Percentiles rank a stretch among this genome's conserved stretches.
phyloP scores from a whole-genome alignment of 2,888 invertebrate species.

The Smittia aterrima region DNA sequence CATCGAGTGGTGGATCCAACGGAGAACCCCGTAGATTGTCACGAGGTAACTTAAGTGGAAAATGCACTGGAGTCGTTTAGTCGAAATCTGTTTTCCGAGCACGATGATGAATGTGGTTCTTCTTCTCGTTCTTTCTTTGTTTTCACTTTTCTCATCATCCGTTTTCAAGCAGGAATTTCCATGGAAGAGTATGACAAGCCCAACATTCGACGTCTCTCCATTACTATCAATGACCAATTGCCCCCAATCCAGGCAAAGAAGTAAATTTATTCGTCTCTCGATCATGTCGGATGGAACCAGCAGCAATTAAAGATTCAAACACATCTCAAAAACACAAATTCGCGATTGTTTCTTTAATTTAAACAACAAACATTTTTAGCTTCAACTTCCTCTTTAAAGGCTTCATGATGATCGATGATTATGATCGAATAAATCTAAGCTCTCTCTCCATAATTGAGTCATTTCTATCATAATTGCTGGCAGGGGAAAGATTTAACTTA shows the following conservation, averaged over 20 bases:
- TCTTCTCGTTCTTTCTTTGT: constrained; percentile 5
- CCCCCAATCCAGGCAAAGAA: constrained; percentile 63
- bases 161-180: constrained; percentile 57
- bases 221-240: constrained; percentile 54
- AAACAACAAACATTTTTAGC: background rate
- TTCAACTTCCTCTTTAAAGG: background rate
- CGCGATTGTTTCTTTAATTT: background rate
- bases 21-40: constrained; percentile 56
- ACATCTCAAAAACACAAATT: constrained; percentile 13
- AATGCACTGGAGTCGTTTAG: background rate
- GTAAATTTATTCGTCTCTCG: constrained; percentile 43
- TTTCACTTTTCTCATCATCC: background rate
- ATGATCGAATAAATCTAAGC: too few species aligned
- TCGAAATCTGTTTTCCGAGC: background rate
- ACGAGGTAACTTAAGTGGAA: constrained; percentile 48
- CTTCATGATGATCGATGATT: too few species aligned
- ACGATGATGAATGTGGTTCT: background rate
- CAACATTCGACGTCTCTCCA: constrained; percentile 71
- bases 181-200: constrained; percentile 83
- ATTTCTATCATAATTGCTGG: background rate
- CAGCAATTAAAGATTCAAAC: constrained; percentile 15
- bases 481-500: background rate
- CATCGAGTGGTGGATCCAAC: constrained; percentile 58
- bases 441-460: background rate
- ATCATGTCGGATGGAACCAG: background rate